A percentile compares a stretch with the other conserved stretches of the same genome.
Conservation (phyloP, 2,113 vertebrate genomes). For the Alethe castanea region DNA sequence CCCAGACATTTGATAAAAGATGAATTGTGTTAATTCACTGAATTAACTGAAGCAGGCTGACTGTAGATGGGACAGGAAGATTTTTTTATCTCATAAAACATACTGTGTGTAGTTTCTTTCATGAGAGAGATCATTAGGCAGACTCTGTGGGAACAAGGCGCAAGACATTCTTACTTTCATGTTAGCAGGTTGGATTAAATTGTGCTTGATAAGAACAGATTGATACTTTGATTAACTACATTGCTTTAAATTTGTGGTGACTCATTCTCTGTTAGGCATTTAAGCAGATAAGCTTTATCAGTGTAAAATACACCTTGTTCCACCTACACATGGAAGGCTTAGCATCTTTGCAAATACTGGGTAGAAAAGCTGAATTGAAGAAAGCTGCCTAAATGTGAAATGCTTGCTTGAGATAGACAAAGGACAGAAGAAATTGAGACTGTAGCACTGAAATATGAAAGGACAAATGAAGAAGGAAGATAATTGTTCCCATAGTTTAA, state of each 20-base stretch:
- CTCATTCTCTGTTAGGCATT: background rate
- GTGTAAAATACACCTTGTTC: background rate
- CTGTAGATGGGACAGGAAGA: background rate
- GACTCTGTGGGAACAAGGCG: background rate
- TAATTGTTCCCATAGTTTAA: background rate
- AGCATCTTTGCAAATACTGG: background rate
- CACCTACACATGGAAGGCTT: background rate
- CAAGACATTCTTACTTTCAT: background rate
- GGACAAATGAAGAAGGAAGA: background rate
- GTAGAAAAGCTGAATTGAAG: background rate
- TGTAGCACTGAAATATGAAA: background rate
- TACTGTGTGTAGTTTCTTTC: background rate
- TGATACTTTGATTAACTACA: slow-evolving; percentile 37
- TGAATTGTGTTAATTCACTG: background rate
- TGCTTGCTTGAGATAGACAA: background rate
- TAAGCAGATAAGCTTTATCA: slow-evolving; percentile 5
- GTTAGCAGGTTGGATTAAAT: background rate
- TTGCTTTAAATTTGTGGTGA: background rate
- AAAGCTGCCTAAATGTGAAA: background rate
- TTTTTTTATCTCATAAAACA: slow-evolving; percentile 5
- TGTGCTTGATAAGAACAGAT: slow-evolving; percentile 28
- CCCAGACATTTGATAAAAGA: background rate
- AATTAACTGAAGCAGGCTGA: background rate
- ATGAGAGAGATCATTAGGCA: background rate
- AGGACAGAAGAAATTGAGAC: background rate